phyloP scores from a whole-genome alignment of 2,113 vertebrate genomes.

The Kryptolebias marmoratus region DNA sequence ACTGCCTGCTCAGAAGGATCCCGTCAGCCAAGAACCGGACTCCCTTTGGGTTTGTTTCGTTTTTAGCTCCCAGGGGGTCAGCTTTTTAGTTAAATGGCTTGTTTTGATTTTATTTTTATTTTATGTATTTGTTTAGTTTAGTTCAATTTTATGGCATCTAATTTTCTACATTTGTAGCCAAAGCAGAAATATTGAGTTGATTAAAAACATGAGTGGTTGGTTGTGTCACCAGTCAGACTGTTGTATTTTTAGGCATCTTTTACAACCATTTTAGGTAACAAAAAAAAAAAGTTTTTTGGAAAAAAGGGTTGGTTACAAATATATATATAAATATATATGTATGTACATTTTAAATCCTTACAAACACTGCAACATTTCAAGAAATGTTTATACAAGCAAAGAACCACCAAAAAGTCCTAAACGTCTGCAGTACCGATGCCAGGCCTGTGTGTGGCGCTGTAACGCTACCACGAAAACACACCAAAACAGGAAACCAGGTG shows the following conservation, averaged over 20 bases:
- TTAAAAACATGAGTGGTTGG: slow-evolving; percentile 48
- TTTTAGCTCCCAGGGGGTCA: slow-evolving; percentile 22
- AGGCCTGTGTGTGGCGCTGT: too few relatives aligned
- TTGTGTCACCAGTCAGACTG: slow-evolving; percentile 32
- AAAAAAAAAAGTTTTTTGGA: background rate
- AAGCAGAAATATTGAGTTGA: slow-evolving; percentile 32
- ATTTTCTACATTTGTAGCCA: slow-evolving; percentile 53
- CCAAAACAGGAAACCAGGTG: too few relatives aligned
- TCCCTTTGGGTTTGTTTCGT: background rate
- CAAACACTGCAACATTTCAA: too few relatives aligned
- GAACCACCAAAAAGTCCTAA: too few relatives aligned
- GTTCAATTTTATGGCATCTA: slow-evolving; percentile 22
- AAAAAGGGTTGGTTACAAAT: background rate
- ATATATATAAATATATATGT: too few relatives aligned
- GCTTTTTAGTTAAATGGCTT: slow-evolving; percentile 50
- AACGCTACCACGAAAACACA: too few relatives aligned
- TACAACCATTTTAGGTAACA: background rate
- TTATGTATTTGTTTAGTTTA: slow-evolving; percentile 30
- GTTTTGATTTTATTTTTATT: slow-evolving; percentile 58
- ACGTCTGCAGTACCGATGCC: too few relatives aligned
- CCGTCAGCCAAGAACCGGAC: slow-evolving; percentile 33
- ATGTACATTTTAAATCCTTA: too few relatives aligned
- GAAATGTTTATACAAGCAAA: too few relatives aligned
- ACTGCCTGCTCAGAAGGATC: slow-evolving; percentile 34
- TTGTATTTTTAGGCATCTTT: background rate